Evolutionary conservation across 1,140 invertebrate genomes (phyloP), one percentile per base, ranked within the genome.

Genomic region (Eciton burchellii): DNA sequence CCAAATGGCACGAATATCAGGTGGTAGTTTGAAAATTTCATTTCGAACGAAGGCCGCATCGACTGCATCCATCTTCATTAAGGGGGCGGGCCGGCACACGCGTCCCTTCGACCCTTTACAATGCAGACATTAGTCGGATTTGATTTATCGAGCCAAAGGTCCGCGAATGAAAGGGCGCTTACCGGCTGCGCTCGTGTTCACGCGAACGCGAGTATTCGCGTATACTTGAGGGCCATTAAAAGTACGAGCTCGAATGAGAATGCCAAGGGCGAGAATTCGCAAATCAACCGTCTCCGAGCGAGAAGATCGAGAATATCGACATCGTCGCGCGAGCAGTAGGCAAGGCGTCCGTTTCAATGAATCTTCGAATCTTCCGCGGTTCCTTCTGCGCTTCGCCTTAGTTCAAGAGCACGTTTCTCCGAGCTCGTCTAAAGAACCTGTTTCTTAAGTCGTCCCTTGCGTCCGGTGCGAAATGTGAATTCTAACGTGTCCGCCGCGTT

Each of bases 101-200:
- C 26, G 24, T 57, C n/a, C 43, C 59, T 76, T 76, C 59, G n/a
- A n/a, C 63, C 26, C 63, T 19, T 76, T 63, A 76, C 59, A 65
- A 76, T 52, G 72, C 59, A 76, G 72, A 76, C 72, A 76, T 76
- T 76, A 76, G 72, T 74, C 56, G 72, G 45, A 76, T 76, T 65
- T 76, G 72, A 76, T 76, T 76, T 76, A 76, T 76, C 72, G 72
- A 76, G n/a, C 72, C 72, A 65, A 74, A 74, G 72, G 43, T 65
- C 59, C 59, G 72, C 59, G 26, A 76, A 76, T 76, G 63, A 76
- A 73, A 76, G 59, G 59, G 26, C 45, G 63, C 62, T 76, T 76
- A 76, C 59, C 43, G 59, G 59, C 43, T 63, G 35, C 26, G 11
- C 52, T 11, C 12, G 12, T 26, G 72, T 26, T 11, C 12, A 6